Base-by-base conservation (phyloP, 2,113 vertebrate genomes). In the Phalacrocorax pelagicus region DNA sequence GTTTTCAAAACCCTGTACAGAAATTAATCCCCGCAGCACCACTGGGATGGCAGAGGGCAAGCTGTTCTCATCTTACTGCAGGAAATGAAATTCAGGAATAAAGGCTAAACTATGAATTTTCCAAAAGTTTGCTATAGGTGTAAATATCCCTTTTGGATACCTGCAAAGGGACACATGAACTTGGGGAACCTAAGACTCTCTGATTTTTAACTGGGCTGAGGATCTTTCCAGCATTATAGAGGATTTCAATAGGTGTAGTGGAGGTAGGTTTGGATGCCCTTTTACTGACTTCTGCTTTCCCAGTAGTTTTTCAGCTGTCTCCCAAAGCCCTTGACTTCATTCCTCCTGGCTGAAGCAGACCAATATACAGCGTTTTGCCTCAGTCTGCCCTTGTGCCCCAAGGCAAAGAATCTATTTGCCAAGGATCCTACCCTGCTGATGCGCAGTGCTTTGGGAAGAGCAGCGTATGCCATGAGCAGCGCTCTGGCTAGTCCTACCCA, bases 41-140 rank as follows among this genome's bases (percentile, higher is more conserved):
- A 1, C 13, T 70, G 38, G 34, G 22, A 29, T 66, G 51, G 42
- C 51, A 73, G 79, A 91, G 58, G 54, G 54, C 58, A 85, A 88
- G 40, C 42, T 83, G 46, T 86, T 69, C 18, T 40, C 8, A 14
- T 72, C 22, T 63, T 57, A 36, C 26, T 5, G 6, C 21, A 22
- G 61, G 27, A 85, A 49, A 55, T 47, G 12, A 72, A 55, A 92
- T 58, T 73, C 12, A n/a, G n/a, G 8, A 72, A 27, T 21, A 79
- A 92, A 92, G 38, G 32, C 51, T 77, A 63, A 94, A 44, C 7
- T 55, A 13, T n/a, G 32, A 77, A 24, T 88, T 96, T 77, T 86
- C 34, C 47, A 73, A 15, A 86, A 19, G 5, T 63, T 57, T 70
- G 12, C 54, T 75, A 15, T 32, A 59, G 40, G n/a, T 51, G 12